Conservation (phyloP, 2,888 invertebrate species). For the Yponomeuta plumbellus region DNA sequence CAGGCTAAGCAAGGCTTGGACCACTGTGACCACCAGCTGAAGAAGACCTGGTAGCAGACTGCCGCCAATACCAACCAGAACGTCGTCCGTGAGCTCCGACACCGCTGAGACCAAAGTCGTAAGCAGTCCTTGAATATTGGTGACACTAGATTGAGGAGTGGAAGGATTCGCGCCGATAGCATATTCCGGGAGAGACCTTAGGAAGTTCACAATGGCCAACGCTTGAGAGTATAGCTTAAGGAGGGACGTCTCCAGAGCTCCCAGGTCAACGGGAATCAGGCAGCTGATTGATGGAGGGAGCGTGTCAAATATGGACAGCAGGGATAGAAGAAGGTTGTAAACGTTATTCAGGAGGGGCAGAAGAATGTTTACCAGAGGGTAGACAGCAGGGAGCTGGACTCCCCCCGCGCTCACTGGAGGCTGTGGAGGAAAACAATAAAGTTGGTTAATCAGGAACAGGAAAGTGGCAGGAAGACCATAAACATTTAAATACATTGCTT, state of each 20-base stretch:
- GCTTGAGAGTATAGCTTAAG: slow-evolving; percentile 65
- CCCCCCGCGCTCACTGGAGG: slow-evolving; percentile 46
- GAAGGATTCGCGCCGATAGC: slow-evolving; percentile 58
- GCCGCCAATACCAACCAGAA: slow-evolving; percentile 54
- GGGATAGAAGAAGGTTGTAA: slow-evolving; percentile 62
- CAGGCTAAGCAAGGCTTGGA: slow-evolving; percentile 46
- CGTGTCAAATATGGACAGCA: slow-evolving; percentile 66
- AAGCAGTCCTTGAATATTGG: slow-evolving; percentile 51
- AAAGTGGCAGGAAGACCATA: no score
- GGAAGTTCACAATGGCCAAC: slow-evolving; percentile 62
- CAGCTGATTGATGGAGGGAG: slow-evolving; percentile 58
- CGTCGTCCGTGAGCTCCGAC: slow-evolving; percentile 54
- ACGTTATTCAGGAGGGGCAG: slow-evolving; percentile 66
- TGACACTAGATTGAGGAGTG: slow-evolving; percentile 39
- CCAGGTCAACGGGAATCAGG: slow-evolving; percentile 59
- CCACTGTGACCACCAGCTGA: slow-evolving; percentile 53
- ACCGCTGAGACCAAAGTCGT: slow-evolving; percentile 44
- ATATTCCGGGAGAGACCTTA: slow-evolving; percentile 56
- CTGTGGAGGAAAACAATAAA: slow-evolving; percentile 36
- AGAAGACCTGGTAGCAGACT: slow-evolving; percentile 56
- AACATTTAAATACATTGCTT: no score
- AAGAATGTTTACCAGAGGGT: slow-evolving; percentile 64
- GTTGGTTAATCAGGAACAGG: neutral
- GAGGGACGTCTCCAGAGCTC: slow-evolving; percentile 60
- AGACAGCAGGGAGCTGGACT: slow-evolving; percentile 64